These are phyloP conservation scores for Hexactinellida sp. DNA, from an alignment of 37 sponge, comb jelly and placozoan species.

Conservation along the genomic window DNA sequence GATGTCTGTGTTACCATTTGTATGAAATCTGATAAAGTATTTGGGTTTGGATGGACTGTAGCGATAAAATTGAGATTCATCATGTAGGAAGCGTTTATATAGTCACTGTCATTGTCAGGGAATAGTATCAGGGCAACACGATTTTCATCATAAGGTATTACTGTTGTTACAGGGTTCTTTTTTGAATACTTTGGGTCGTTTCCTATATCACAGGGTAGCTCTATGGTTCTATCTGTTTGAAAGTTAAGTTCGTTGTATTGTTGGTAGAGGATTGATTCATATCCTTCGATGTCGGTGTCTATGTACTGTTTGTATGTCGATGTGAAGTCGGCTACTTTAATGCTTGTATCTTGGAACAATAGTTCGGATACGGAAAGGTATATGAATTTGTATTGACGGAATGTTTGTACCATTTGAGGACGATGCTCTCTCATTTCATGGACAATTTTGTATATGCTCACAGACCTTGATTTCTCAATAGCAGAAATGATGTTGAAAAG, in stretches of 20 bases:
- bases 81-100: background rate
- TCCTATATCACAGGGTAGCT: background rate
- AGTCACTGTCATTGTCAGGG: background rate
- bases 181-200: background rate
- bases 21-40: background rate
- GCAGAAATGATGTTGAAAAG: background rate
- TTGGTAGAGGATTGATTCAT: background rate
- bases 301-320: background rate
- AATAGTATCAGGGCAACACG: background rate
- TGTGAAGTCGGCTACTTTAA: background rate
- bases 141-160: background rate
- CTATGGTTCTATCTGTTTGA: background rate
- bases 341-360: background rate
- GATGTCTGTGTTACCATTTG: background rate
- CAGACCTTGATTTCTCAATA: background rate
- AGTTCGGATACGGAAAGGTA: background rate
- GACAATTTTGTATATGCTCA: background rate
- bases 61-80: background rate
- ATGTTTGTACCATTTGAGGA: conserved; percentile 12
- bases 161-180: background rate
- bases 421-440: background rate
- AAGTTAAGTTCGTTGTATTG: background rate
- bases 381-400: background rate
- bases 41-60: background rate
- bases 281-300: background rate